Base-by-base conservation (phyloP, 2,113 vertebrate genomes). In the Epinephelus moara region DNA sequence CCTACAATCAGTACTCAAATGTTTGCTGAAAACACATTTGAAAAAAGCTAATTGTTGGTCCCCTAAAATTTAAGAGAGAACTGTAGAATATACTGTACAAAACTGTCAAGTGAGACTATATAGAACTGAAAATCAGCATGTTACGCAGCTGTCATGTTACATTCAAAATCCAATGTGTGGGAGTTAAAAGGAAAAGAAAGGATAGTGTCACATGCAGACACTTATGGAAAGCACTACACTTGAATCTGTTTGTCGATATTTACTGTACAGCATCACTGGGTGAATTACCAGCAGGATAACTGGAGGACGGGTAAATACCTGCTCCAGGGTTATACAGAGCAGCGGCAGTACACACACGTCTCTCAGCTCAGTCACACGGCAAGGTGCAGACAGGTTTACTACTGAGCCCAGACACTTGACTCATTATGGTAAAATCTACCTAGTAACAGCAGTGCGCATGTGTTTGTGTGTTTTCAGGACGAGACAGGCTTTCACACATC, bases 371-470 rank as follows among this genome's bases (percentile, higher is more conserved):
- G 27, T 63, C 25, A 71, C 49, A 56, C 60, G 30, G 7, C 4
- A 2, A 19, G 49, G 19, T 12, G n/a, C 25, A 33, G 30, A 40
- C 53, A 33, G 30, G 27, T 42, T 60, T 2, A 67, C 14, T 30
- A 15, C 42, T 17, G 15, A 4, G 18, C 49, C 5, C 75, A 69
- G 6, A 59, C 30, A 10, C 6, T 27, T 12, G 9, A 62, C 68
- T 86, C 56, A 75, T 69, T 56, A 50, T 30, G 67, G 69, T 63
- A 9, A 80, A 79, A 76, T 83, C 83, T 84, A 71, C 90, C 81
- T 80, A 13, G 86, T 40, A 85, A 89, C 78, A 78, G 53, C 42
- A 25, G n/a, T 14, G 73, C 47, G 69, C 17, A 4, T 60, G 15
- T 27, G 21, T 47, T 12, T 50, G 19, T 47, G 18, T 10, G 21